Conservation (phyloP, 1,140 invertebrate species). For the Archivesica marissinica region DNA sequence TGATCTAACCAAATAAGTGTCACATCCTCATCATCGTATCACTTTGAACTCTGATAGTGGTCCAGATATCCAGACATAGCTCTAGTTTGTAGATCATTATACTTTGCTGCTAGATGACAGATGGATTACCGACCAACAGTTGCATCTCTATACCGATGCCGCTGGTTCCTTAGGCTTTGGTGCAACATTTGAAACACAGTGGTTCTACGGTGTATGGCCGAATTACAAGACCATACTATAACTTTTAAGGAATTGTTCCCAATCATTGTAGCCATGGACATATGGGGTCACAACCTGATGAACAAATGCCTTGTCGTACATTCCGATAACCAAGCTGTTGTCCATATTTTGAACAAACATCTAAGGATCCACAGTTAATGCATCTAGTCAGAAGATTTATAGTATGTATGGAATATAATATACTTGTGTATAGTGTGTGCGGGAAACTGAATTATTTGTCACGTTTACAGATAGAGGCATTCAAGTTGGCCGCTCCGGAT, state of each 20-base stretch:
- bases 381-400: conserved; percentile 44
- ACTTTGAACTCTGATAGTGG: conserved; percentile 12
- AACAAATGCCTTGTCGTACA: conserved; percentile 52
- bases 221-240: neutral
- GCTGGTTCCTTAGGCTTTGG: conserved; percentile 37
- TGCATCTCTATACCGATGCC: conserved; percentile 61
- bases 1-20: conserved; percentile 52
- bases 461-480: conserved; percentile 54
- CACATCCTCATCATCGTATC: conserved; percentile 55
- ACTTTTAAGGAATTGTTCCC: conserved; percentile 58
- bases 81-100: conserved; percentile 42
- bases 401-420: conserved; percentile 49
- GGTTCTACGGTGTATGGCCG: conserved; percentile 55
- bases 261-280: conserved; percentile 40
- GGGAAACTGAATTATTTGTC: conserved; percentile 55
- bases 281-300: conserved; percentile 26
- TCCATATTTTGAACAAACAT: conserved; percentile 63
- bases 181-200: conserved; percentile 37
- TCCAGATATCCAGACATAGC: conserved; percentile 26
- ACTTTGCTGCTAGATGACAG: conserved; percentile 19
- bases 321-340: conserved; percentile 60
- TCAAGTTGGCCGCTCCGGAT: neutral
- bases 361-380: conserved; percentile 48
- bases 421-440: conserved; percentile 42
- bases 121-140: conserved; percentile 31